Evolutionary conservation across 23 tunicate species (phyloP), one percentile per base, ranked within the genome.

Genomic region (Ciona savignyi): DNA sequence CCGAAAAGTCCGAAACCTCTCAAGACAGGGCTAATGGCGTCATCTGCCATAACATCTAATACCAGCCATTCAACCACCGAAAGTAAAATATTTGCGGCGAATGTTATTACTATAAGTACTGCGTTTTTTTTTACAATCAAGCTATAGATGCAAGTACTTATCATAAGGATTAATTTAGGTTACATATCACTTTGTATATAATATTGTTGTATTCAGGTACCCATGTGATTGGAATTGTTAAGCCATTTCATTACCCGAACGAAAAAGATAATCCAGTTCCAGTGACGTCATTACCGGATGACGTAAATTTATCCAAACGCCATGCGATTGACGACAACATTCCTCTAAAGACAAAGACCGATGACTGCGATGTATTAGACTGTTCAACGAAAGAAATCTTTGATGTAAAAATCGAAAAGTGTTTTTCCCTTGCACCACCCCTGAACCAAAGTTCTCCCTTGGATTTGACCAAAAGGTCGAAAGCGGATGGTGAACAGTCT

Each of bases 201-300:
- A n/a, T n/a, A n/a, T n/a, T n/a, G 9, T 42, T 42, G 6, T 78
- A 61, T 30, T 21, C 70, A 80, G 86, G 86, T 4, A 32, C 86
- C 27, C 56, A 56, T 73, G 73, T 81, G 79, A 70, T 81, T 35
- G 86, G 86, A 24, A 81, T 81, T 0, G 86, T 81, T 32, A 81
- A 81, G 33, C 86, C 86, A 23, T 81, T 81, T 24, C 79, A 81
- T 23, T 78, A 81, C 51, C 34, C 64, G 48, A 69, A 30, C 33
- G 11, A 42, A 42, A 6, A 15, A 6, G 56, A 42, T 6, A 42
- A 9, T 42, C 9, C 15, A 42, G 15, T 15, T 15, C 9, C 56
- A 42, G 15, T 6, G 11, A 42, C 56, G 56, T 42, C 56, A 42
- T 6, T 42, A 42, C 15, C 11, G 11, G 56, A 42, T 15, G 56